These are phyloP conservation scores for Rhynchotus rufescens DNA, from an alignment of 2,797 vertebrate species.

Conservation along the genomic window DNA sequence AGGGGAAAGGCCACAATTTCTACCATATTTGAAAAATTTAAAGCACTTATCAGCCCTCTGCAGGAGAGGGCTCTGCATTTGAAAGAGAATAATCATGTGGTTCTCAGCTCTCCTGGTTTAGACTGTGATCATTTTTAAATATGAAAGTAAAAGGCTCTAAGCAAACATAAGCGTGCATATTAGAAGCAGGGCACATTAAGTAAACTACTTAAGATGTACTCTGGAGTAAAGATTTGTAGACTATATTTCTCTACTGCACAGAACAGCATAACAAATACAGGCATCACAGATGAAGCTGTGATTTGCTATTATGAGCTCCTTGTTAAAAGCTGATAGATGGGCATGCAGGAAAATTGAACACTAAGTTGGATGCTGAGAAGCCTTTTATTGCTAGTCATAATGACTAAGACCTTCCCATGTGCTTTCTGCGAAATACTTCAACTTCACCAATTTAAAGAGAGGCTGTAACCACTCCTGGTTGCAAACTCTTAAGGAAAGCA, in stretches of 20 bases:
- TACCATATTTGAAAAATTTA: constrained; percentile 45
- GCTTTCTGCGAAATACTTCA: neutral
- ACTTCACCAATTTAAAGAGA: neutral
- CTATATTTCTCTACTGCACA: constrained; percentile 12
- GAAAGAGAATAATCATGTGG: constrained; percentile 28
- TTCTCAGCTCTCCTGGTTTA: constrained; percentile 7
- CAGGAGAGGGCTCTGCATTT: constrained; percentile 57
- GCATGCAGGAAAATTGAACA: neutral
- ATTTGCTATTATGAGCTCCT: neutral
- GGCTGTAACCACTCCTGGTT: neutral
- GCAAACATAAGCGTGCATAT: neutral
- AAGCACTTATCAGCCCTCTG: constrained; percentile 64
- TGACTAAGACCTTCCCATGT: neutral
- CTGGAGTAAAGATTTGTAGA: constrained; percentile 25
- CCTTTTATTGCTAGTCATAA: neutral
- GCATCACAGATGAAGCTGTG: neutral
- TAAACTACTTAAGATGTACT: constrained; percentile 22
- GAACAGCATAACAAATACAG: constrained; percentile 18
- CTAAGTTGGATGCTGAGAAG: neutral
- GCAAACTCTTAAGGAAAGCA: neutral
- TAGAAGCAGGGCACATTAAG: constrained; percentile 19
- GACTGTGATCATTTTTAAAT: constrained; percentile 42
- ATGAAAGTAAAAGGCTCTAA: constrained; percentile 31
- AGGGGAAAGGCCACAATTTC: constrained; percentile 56
- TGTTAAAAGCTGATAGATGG: neutral